These are phyloP conservation scores for Probosciger aterrimus DNA, from an alignment of 2,113 vertebrate genomes.

Conservation along the genomic window DNA sequence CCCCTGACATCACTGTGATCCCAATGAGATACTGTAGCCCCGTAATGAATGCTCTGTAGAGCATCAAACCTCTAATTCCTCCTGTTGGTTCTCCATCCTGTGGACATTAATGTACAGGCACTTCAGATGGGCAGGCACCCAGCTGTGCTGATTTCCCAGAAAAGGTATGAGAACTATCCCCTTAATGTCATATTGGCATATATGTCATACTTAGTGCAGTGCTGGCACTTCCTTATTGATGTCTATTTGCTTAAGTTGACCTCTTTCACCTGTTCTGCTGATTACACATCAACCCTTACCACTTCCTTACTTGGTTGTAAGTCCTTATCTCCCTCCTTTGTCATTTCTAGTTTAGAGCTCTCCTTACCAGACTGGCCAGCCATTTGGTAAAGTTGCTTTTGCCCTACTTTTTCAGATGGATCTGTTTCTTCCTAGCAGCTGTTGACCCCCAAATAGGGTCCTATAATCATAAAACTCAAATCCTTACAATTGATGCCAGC, in stretches of 20 bases:
- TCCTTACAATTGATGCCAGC: not conserved
- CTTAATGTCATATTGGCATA: not conserved
- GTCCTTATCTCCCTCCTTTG: not conserved
- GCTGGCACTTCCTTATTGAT: not conserved
- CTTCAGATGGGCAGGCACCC: not conserved
- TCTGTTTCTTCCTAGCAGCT: not conserved
- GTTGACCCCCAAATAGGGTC: not conserved
- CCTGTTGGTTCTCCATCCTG: not conserved
- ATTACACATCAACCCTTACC: not conserved
- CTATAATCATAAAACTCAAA: not conserved
- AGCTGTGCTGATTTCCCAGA: not conserved
- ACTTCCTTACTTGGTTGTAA: not conserved
- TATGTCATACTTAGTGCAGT: not conserved
- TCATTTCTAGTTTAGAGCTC: not conserved
- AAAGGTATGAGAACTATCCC: not conserved
- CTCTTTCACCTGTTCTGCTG: not conserved
- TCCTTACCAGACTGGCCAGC: not conserved
- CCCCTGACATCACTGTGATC: not conserved
- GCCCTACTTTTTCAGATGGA: not conserved
- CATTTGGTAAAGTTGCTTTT: not conserved
- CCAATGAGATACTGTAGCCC: not conserved
- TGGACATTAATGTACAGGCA: not conserved
- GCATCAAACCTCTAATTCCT: not conserved
- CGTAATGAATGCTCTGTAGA: not conserved
- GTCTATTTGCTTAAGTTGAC: not conserved